These are phyloP conservation scores for Lasioglossum figueresi DNA, from an alignment of 2,888 invertebrate genomes.

Conservation along the genomic window DNA sequence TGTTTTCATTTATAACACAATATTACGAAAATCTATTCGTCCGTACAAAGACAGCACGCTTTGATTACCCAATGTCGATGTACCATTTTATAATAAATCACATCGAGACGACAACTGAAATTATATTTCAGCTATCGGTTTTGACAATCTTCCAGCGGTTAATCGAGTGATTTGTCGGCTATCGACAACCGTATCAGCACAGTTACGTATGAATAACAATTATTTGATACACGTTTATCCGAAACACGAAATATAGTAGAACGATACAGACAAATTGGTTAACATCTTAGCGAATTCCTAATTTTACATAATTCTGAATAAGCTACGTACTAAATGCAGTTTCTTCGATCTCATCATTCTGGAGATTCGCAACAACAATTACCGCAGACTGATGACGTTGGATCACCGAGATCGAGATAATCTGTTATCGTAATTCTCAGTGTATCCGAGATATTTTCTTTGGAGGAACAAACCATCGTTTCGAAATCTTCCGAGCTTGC, in stretches of 20 bases:
- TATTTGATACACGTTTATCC: neutral
- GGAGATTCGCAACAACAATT: neutral
- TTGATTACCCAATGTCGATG: neutral
- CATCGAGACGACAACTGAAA: neutral
- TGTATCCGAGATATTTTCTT: too few relatives aligned
- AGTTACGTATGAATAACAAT: neutral
- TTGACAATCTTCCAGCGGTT: neutral
- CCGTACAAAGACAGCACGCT: too few relatives aligned
- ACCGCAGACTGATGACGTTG: neutral
- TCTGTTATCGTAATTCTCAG: too few relatives aligned
- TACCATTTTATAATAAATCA: neutral
- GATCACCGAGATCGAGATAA: too few relatives aligned
- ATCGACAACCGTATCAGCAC: neutral
- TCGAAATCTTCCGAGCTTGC: neutral
- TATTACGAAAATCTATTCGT: too few relatives aligned
- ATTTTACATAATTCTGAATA: neutral
- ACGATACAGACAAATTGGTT: neutral
- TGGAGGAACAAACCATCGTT: neutral
- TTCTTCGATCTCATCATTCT: neutral
- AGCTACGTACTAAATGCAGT: neutral
- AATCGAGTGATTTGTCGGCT: neutral
- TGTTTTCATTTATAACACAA: too few relatives aligned
- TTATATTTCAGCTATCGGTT: neutral
- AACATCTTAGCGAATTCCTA: neutral
- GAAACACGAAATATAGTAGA: neutral